Evolutionary conservation across 2,797 vertebrate genomes (phyloP).

Genomic region (Thalassophryne amazonica): DNA sequence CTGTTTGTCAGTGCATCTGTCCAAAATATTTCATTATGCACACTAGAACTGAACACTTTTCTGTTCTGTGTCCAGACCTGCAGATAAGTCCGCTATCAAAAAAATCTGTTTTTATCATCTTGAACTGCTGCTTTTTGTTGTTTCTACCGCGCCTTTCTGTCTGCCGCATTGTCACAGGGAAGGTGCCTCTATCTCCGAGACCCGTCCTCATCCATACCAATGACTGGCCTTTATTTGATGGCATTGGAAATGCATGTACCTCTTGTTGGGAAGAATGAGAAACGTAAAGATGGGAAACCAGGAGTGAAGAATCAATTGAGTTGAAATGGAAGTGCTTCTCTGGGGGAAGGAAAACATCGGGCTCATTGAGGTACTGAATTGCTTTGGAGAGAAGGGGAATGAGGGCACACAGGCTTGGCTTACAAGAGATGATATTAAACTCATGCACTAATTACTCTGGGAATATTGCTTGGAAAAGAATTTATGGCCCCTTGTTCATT

Average conservation of each 20-base stretch:
- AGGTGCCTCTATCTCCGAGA: slow-evolving; percentile 61
- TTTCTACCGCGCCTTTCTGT: slow-evolving; percentile 38
- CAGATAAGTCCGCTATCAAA: slow-evolving; percentile 44
- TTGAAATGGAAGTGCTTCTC: slow-evolving; percentile 75
- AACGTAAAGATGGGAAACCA: slow-evolving; percentile 54
- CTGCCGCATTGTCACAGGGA: slow-evolving; percentile 51
- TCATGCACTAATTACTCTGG: slow-evolving; percentile 60
- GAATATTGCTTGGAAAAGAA: slow-evolving; percentile 41
- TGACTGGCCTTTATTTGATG: slow-evolving; percentile 75
- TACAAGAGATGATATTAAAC: slow-evolving; percentile 61
- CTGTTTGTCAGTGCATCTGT: slow-evolving; percentile 31
- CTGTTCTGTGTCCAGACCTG: slow-evolving; percentile 32
- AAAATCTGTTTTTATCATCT: slow-evolving; percentile 47
- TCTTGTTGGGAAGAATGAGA: slow-evolving; percentile 48
- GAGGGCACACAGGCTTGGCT: slow-evolving; percentile 41
- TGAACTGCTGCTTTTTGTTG: slow-evolving; percentile 23
- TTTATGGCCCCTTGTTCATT: slow-evolving; percentile 16
- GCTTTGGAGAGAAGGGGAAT: slow-evolving; percentile 36
- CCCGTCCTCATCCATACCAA: slow-evolving; percentile 69
- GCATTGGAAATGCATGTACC: slow-evolving; percentile 72
- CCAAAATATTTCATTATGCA: slow-evolving; percentile 35
- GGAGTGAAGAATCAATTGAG: slow-evolving; percentile 74
- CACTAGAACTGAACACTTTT: slow-evolving; percentile 35
- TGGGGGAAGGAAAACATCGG: slow-evolving; percentile 70
- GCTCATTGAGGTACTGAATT: slow-evolving; percentile 68